These are phyloP conservation scores for Myrmecobius fasciatus DNA, from an alignment of 2,113 vertebrate genomes.

Conservation along the genomic window DNA sequence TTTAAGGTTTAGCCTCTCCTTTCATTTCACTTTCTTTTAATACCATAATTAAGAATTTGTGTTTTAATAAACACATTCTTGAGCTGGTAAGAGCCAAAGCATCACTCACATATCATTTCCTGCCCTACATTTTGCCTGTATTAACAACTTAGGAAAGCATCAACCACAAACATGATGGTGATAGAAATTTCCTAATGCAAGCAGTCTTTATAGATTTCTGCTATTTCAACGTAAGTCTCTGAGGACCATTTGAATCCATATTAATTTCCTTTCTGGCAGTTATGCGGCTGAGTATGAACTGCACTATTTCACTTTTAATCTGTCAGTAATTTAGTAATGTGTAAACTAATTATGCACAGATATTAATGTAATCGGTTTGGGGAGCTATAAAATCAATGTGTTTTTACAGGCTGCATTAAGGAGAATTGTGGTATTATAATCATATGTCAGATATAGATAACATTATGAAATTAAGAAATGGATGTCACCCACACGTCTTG, in stretches of 20 bases:
- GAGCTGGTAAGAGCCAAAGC: conserved; percentile 75
- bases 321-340: conserved; percentile 99
- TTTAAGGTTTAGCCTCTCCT: conserved; percentile 61
- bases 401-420: conserved; percentile 93
- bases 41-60: conserved; percentile 66
- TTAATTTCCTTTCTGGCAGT: conserved; percentile 99
- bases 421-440: conserved; percentile 92
- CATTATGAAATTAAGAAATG: conserved; percentile 90
- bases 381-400: conserved; percentile 98
- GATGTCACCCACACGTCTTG: conserved; percentile 86
- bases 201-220: conserved; percentile 95
- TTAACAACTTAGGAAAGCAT: conserved; percentile 84
- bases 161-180: conserved; percentile 89
- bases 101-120: conserved; percentile 83
- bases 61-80: conserved; percentile 83
- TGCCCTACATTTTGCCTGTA: conserved; percentile 79
- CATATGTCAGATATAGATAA: conserved; percentile 91
- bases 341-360: conserved; percentile 99
- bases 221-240: conserved; percentile 89
- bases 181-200: conserved; percentile 93
- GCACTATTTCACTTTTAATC: conserved; percentile 99
- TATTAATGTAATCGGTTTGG: conserved; percentile 99
- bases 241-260: conserved; percentile 99
- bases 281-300: conserved; percentile 97
- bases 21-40: conserved; percentile 62